Evolutionary conservation across 2,888 invertebrate genomes (phyloP).

Genomic region (Mythimna impura): DNA sequence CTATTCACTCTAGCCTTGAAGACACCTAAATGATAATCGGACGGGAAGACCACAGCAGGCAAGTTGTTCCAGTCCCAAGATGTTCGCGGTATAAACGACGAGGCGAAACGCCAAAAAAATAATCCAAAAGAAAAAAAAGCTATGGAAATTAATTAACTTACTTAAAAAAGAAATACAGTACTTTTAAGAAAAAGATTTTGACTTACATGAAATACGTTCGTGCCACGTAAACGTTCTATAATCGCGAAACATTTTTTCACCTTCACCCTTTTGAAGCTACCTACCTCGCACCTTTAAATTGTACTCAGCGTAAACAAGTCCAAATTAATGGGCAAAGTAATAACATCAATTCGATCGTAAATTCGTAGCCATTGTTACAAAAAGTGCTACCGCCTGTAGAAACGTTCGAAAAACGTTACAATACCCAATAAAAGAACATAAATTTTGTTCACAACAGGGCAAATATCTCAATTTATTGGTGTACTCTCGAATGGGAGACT

Average conservation of each 20-base stretch:
- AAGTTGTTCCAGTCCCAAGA: no score
- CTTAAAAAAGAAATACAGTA: neutral
- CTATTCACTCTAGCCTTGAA: no score
- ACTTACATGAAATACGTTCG: neutral
- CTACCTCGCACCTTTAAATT: constrained; percentile 14
- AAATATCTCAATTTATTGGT: constrained; percentile 67
- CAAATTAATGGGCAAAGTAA: constrained; percentile 54
- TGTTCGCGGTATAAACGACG: no score
- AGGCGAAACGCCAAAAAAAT: no score
- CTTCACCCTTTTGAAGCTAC: constrained; percentile 8
- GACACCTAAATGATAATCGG: no score
- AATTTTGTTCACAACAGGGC: constrained; percentile 57
- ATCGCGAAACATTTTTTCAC: neutral
- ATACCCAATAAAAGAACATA: constrained; percentile 58
- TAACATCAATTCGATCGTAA: constrained; percentile 52
- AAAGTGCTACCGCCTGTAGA: constrained; percentile 49
- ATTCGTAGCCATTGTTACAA: constrained; percentile 53
- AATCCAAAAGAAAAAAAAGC: no score
- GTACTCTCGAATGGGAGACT: constrained; percentile 51
- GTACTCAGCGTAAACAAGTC: constrained; percentile 36
- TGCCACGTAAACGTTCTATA: neutral
- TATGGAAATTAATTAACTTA: neutral
- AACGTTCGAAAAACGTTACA: constrained; percentile 48
- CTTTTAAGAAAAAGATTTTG: neutral
- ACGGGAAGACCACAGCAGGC: no score